Conservation (phyloP, 1,140 invertebrate species). For the Harlomillsia oculata region DNA sequence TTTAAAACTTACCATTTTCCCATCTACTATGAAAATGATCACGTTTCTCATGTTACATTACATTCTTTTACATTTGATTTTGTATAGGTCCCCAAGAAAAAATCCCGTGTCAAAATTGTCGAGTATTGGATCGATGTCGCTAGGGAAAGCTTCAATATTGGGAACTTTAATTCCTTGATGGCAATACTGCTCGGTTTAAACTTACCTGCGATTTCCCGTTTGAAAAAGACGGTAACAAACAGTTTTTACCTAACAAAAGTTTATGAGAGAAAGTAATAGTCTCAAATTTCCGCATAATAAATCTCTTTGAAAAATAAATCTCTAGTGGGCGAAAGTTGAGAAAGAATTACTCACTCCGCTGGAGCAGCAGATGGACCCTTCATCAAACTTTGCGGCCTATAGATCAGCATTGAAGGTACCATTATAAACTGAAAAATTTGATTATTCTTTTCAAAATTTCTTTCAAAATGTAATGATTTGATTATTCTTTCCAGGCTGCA, state of each 20-base stretch:
- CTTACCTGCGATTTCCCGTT: conserved; percentile 81
- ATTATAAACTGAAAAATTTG: neutral
- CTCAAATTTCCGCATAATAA: neutral
- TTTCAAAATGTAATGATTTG: neutral
- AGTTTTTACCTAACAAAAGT: too few species aligned
- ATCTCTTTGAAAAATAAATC: too few species aligned
- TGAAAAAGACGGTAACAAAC: conserved; percentile 92
- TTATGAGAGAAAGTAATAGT: too few species aligned
- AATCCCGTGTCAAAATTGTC: conserved; percentile 75
- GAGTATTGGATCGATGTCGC: conserved; percentile 95
- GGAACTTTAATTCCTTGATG: conserved; percentile 98
- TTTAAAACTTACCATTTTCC: too few species aligned
- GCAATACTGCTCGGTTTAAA: conserved; percentile 93
- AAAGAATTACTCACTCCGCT: conserved; percentile 71
- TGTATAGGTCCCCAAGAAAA: conserved; percentile 57
- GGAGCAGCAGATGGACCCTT: conserved; percentile 85
- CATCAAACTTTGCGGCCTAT: conserved; percentile 80
- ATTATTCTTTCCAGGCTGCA: conserved; percentile 59
- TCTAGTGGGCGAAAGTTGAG: conserved; percentile 81
- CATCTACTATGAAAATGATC: too few species aligned
- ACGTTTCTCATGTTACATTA: neutral
- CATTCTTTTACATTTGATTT: too few species aligned
- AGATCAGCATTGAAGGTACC: conserved; percentile 63
- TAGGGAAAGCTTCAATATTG: conserved; percentile 91
- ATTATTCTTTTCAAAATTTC: neutral